phyloP scores from a whole-genome alignment of 1,140 invertebrate genomes.

The Apis laboriosa region DNA sequence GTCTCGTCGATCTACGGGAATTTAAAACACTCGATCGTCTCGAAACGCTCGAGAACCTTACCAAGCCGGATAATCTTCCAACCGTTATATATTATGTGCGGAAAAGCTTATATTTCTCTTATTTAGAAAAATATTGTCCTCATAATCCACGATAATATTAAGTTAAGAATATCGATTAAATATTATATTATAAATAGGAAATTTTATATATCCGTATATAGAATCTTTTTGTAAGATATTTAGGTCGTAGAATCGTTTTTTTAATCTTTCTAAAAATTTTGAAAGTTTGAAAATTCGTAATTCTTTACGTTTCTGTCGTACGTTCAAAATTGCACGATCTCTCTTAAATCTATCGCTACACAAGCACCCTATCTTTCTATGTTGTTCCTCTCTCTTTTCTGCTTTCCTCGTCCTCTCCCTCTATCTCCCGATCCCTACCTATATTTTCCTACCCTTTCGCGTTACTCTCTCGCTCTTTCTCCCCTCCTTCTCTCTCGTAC shows the following conservation, averaged over 20 bases:
- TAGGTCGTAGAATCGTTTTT: rapidly evolving
- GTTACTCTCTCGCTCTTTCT: not conserved
- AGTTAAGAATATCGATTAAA: not conserved
- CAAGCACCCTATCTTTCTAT: not conserved
- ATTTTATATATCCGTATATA: too few species aligned
- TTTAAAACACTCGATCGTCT: not conserved
- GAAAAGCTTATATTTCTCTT: not conserved
- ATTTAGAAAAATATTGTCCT: not conserved
- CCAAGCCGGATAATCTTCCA: not conserved
- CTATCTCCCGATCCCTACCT: constrained; percentile 27
- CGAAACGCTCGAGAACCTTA: not conserved
- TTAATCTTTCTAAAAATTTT: not conserved
- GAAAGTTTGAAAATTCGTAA: not conserved
- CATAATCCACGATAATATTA: not conserved
- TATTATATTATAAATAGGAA: too few species aligned
- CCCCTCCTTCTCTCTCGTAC: constrained; percentile 6
- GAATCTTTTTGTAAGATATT: too few species aligned
- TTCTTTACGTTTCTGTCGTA: not conserved
- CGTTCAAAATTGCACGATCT: not conserved
- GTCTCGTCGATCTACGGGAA: not conserved
- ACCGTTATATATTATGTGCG: not conserved
- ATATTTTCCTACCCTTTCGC: constrained; percentile 44
- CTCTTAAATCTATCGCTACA: constrained; percentile 9
- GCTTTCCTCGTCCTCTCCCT: constrained; percentile 23
- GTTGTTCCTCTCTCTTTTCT: constrained; percentile 15